Evolutionary conservation across 2,888 invertebrate species (phyloP), one percentile per base, ranked within the genome.

Genomic region (Metellina segmentata): DNA sequence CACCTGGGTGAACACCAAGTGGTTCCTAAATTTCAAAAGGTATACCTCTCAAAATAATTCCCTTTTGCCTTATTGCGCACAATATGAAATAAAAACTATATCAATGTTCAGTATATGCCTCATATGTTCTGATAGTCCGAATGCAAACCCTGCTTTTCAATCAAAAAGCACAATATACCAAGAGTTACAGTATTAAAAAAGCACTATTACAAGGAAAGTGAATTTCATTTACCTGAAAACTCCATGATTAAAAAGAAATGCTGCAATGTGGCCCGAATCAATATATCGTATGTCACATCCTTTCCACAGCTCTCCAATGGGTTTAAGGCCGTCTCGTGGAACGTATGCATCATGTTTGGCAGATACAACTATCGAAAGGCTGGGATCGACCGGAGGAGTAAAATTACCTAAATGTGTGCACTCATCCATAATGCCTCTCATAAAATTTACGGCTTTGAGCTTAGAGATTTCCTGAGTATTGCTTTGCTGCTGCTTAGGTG

Each of bases 351-450:
- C 96, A 81, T 94, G 93, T 94, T 94, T 96, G 0, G 99, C 99
- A 94, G 97, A 97, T 1, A 99, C 97, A 20, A 98, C 97, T 93
- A 98, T 98, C 92, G 98, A 97, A 83, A 99, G 95, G 11, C 97
- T 97, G 0, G 99, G 97, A 94, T 99, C 99, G 82, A 97, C 97
- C 0, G 96, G 96, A 19, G 97, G 96, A 2, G 98, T 97, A 94
- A 98, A 99, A 95, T 99, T 98, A 93, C 97, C 97, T 72, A 99
- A 96, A 95, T 99, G 99, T 0, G 99, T 99, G 95, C 98, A 99
- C 95, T 99, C 99, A 94, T 99, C 99, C 99, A 99, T 99, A 94
- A 99, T 97, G 0, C 99, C 98, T 81, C 98, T 96, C 99, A 99
- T 99, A 94, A 99, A 99, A 95, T 98, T 97, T 87, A 98, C 94